Evolutionary conservation across 1,140 invertebrate genomes (phyloP).

Genomic region (Papilio machaon): DNA sequence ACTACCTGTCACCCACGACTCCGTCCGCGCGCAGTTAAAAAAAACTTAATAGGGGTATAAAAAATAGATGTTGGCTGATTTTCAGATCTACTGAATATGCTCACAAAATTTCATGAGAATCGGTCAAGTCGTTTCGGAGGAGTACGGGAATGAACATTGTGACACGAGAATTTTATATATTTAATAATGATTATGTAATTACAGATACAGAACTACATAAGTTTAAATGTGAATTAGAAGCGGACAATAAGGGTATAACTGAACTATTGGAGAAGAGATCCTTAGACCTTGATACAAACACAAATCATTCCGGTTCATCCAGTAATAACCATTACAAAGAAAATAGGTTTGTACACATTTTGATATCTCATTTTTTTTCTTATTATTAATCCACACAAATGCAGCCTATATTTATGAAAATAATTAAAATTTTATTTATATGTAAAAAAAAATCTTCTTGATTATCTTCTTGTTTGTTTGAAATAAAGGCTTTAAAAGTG

Average conservation of each 20-base stretch:
- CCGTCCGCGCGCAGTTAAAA: too few species aligned
- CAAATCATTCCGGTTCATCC: constrained; percentile 74
- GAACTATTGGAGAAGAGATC: constrained; percentile 97
- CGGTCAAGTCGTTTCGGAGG: too few species aligned
- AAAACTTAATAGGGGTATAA: too few species aligned
- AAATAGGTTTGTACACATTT: constrained; percentile 61
- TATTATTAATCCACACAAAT: neutral
- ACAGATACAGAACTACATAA: constrained; percentile 95
- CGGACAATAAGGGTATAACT: constrained; percentile 98
- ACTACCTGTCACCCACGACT: too few species aligned
- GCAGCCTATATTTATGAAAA: neutral
- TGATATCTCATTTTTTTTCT: neutral
- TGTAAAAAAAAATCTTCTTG: neutral
- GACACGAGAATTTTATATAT: too few species aligned
- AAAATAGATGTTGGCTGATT: too few species aligned
- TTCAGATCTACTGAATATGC: too few species aligned
- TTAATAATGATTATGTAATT: too few species aligned
- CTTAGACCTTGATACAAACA: constrained; percentile 88
- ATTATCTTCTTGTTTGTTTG: neutral
- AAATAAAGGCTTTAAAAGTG: neutral
- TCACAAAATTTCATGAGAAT: too few species aligned
- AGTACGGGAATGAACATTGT: too few species aligned
- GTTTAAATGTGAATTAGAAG: constrained; percentile 99
- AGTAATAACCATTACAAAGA: constrained; percentile 80
- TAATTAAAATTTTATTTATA: neutral